Conservation (phyloP, 2,888 invertebrate genomes). For the Agelastica alni region DNA sequence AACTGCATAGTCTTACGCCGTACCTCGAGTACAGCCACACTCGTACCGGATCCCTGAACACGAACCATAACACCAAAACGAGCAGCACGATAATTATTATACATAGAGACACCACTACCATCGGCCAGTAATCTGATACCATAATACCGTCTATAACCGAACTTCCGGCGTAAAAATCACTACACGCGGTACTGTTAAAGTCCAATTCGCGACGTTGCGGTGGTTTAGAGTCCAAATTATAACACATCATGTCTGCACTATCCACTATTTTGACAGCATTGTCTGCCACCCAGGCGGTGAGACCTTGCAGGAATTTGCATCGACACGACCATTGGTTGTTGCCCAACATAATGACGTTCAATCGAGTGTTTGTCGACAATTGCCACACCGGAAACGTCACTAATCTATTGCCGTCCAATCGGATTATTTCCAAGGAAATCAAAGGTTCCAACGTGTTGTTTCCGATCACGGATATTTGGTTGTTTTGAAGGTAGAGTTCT, state of each 20-base stretch:
- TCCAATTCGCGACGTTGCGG: conserved; percentile 79
- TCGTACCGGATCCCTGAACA: conserved; percentile 83
- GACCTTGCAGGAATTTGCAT: conserved; percentile 84
- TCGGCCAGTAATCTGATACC: conserved; percentile 81
- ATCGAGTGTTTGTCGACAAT: conserved; percentile 67
- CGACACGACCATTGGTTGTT: conserved; percentile 90
- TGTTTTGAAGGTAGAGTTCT: conserved; percentile 85
- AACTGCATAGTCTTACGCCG: conserved; percentile 79
- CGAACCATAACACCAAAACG: conserved; percentile 76
- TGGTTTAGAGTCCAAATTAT: conserved; percentile 74
- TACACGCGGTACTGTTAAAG: conserved; percentile 83
- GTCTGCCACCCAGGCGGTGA: conserved; percentile 81
- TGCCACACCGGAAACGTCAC: conserved; percentile 81
- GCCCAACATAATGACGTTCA: conserved; percentile 77
- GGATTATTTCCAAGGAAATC: conserved; percentile 76
- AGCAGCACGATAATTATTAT: conserved; percentile 78
- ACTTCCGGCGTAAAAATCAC: conserved; percentile 83
- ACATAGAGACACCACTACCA: conserved; percentile 79
- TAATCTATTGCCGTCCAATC: conserved; percentile 83
- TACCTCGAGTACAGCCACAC: conserved; percentile 88
- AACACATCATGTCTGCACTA: conserved; percentile 79
- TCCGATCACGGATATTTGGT: conserved; percentile 76
- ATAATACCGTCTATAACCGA: conserved; percentile 82
- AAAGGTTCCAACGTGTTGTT: conserved; percentile 80
- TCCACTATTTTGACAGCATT: conserved; percentile 81